A percentile compares a stretch with the other conserved stretches of the same genome.
Conservation (phyloP, 2,888 invertebrate species). For the Timema podura region DNA sequence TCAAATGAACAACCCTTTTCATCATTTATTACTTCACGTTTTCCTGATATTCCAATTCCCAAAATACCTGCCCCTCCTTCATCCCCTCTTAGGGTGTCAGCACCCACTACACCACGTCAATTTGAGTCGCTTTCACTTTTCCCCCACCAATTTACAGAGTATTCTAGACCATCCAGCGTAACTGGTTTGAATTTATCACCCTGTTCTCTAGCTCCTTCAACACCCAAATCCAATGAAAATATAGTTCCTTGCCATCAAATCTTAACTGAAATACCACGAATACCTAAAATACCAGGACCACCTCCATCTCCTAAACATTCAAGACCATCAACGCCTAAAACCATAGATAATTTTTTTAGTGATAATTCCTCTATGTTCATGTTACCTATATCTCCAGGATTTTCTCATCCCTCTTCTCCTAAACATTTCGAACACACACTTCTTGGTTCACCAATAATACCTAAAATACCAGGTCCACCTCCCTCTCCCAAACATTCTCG, state of each 20-base stretch:
- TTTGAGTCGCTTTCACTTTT: constrained; percentile 14
- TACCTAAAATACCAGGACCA: constrained; percentile 27
- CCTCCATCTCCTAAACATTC: constrained; percentile 26
- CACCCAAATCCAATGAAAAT: background rate
- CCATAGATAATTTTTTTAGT: constrained; percentile 5
- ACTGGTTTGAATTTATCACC: background rate
- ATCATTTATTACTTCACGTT: constrained; percentile 1
- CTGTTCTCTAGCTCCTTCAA: too few relatives aligned
- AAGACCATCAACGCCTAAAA: constrained; percentile 19
- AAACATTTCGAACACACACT: constrained; percentile 20
- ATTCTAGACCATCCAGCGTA: constrained; percentile 11
- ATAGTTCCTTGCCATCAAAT: too few relatives aligned
- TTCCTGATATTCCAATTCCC: constrained; percentile 19
- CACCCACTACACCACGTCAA: constrained; percentile 21
- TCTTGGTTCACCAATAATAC: constrained; percentile 25
- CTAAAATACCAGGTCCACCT: constrained; percentile 30
- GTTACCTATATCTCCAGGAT: constrained; percentile 21
- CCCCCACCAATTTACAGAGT: constrained; percentile 6
- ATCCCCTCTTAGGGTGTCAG: constrained; percentile 22
- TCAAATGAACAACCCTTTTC: background rate
- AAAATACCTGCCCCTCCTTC: constrained; percentile 28
- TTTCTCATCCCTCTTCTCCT: constrained; percentile 22
- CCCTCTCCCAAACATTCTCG: constrained; percentile 27
- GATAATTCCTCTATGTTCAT: constrained; percentile 11
- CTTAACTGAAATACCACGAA: background rate